Conservation (phyloP, 1,140 invertebrate species). For the Drosophila serrata region DNA sequence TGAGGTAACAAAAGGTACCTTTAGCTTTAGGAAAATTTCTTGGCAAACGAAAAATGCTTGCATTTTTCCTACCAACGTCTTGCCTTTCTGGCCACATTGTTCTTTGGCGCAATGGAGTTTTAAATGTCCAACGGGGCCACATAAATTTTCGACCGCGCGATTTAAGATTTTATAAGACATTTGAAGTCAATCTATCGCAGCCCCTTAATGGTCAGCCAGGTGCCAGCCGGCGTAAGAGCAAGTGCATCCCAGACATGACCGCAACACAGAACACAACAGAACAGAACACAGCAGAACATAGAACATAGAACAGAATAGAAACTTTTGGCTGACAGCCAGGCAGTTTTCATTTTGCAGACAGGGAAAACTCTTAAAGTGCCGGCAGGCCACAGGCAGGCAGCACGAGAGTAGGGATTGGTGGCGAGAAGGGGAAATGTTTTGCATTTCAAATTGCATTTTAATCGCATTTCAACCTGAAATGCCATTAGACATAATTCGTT, state of each 20-base stretch:
- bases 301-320: conserved; percentile 13
- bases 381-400: not conserved
- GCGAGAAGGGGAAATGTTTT: conserved; percentile 64
- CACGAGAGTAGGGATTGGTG: not conserved
- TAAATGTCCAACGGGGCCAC: conserved; percentile 66
- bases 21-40: conserved; percentile 48
- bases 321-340: conserved; percentile 52
- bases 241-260: conserved; percentile 40
- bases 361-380: conserved; percentile 61
- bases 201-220: conserved; percentile 66
- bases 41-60: conserved; percentile 47
- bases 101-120: conserved; percentile 61
- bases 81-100: conserved; percentile 44
- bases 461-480: conserved; percentile 84
- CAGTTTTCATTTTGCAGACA: conserved; percentile 9
- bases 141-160: conserved; percentile 72
- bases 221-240: conserved; percentile 46
- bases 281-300: not conserved
- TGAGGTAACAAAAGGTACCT: conserved; percentile 70
- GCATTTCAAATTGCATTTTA: conserved; percentile 84
- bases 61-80: conserved; percentile 9
- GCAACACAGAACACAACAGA: conserved; percentile 19
- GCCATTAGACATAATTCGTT: conserved; percentile 84
- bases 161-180: conserved; percentile 74
- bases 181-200: conserved; percentile 71